Evolutionary conservation across 2,113 vertebrate genomes (phyloP).

Genomic region (Felis chaus): DNA sequence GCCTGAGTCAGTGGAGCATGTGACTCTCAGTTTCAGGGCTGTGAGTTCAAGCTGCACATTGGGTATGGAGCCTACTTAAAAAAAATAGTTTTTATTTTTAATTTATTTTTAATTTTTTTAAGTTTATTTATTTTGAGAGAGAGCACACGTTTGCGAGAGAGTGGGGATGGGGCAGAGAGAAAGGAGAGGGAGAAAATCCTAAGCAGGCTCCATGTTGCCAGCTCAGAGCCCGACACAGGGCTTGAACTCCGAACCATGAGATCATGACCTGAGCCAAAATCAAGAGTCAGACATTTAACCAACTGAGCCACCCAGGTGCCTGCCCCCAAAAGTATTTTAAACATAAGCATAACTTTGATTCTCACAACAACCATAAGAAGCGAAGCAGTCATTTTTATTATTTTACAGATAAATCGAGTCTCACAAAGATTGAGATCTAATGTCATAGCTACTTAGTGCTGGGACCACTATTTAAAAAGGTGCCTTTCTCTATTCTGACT

Average conservation of each 20-base stretch:
- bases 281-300: too few species aligned
- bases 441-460: not conserved
- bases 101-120: too few species aligned
- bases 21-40: not conserved
- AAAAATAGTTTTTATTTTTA: not conserved
- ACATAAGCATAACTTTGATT: constrained; percentile 21
- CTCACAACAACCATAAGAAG: not conserved
- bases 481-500: not conserved
- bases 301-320: too few species aligned
- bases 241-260: too few species aligned
- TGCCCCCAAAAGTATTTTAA: not conserved
- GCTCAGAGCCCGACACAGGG: too few species aligned
- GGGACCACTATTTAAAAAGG: not conserved
- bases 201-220: too few species aligned
- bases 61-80: not conserved
- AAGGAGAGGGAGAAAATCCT: too few species aligned
- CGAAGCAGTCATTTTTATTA: not conserved
- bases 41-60: not conserved
- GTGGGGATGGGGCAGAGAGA: too few species aligned
- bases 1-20: not conserved
- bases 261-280: too few species aligned
- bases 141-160: too few species aligned
- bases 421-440: not conserved
- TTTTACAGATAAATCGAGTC: constrained; percentile 6
- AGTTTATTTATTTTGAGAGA: too few species aligned